Evolutionary conservation across 2,113 vertebrate genomes (phyloP), one percentile per base, ranked within the genome.

Genomic region (Sebastes schlegelii): DNA sequence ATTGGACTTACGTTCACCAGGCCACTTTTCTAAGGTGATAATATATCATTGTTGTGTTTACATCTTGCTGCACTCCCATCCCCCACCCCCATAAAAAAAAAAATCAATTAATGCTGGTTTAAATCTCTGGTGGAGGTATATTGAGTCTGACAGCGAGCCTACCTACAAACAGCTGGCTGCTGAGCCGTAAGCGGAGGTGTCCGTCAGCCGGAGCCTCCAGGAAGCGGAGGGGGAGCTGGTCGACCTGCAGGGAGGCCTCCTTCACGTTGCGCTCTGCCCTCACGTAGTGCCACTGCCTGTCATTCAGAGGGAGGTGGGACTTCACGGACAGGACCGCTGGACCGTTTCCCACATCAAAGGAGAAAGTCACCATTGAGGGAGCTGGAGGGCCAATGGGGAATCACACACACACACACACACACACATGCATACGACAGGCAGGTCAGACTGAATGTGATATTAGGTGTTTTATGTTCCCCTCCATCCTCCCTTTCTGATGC

Each of bases 281-380:
- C 23, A 99, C 67, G 0, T 96, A 97, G 93, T 99, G 98, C 98
- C 98, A 99, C 81, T 99, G 98, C 60, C 98, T 95, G 94, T 99
- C 98, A 70, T 99, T 99, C 90, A 99, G 91, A 5, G 95, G 86
- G 12, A 94, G 87, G 45, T 96, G 95, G 80, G 98, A 99, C 77
- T 96, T 96, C 3, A 98, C 95, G 0, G 93, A 91, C 54, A 97
- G 94, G 55, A 97, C 92, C 13, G 93, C 84, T 3, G 98, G 97
- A n/a, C 98, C 97, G 8, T 97, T 97, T 9, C 98, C 97, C 3
- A 96, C 97, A 14, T 99, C 96, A 64, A 98, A 96, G 49, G 97
- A 96, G 93, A 99, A 99, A 1, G 95, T 96, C 87, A 99, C 96
- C 80, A 95, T 93, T 0, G 96, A 96, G 23, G 98, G 96, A 86